phyloP scores from a whole-genome alignment of 2,113 vertebrate genomes.

The Chaetorhynchus papuensis region DNA sequence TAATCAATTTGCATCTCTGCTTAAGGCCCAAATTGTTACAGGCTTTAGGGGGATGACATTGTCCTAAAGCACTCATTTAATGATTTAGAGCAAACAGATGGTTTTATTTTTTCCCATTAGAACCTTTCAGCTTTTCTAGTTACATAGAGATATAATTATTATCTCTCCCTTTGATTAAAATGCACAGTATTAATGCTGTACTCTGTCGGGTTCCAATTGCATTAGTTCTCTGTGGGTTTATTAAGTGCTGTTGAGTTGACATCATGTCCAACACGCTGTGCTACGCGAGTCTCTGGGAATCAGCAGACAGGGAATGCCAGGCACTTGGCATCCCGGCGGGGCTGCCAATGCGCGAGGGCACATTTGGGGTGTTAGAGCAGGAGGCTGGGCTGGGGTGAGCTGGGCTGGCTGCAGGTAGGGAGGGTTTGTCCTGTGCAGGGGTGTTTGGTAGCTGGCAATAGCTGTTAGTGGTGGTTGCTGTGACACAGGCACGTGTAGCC shows the following conservation, averaged over 20 bases:
- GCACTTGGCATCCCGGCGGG: not conserved
- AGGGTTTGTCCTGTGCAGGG: not conserved
- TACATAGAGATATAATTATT: conserved; percentile 40
- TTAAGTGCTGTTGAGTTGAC: not conserved
- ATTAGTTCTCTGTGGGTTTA: not conserved
- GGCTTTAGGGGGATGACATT: conserved; percentile 51
- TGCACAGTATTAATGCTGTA: conserved; percentile 33
- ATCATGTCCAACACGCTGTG: not conserved
- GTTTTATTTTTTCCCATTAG: conserved; percentile 50
- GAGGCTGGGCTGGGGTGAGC: not conserved
- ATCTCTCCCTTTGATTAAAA: conserved; percentile 65
- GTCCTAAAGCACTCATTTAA: conserved; percentile 56
- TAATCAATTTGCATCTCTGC: conserved; percentile 47
- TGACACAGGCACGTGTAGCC: rapidly evolving
- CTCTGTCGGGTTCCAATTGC: not conserved
- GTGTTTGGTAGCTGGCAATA: rapidly evolving
- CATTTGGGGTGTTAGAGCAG: not conserved
- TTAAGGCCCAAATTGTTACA: conserved; percentile 36
- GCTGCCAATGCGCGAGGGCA: rapidly evolving
- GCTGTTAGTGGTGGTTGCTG: not conserved
- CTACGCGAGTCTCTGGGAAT: rapidly evolving
- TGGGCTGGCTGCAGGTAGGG: not conserved
- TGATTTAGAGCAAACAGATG: conserved; percentile 64
- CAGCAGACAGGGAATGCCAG: not conserved
- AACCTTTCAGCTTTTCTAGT: conserved; percentile 38